Evolutionary conservation across 2,797 vertebrate species (phyloP), one percentile per base, ranked within the genome.

Genomic region (Pachyuromys duprasi): DNA sequence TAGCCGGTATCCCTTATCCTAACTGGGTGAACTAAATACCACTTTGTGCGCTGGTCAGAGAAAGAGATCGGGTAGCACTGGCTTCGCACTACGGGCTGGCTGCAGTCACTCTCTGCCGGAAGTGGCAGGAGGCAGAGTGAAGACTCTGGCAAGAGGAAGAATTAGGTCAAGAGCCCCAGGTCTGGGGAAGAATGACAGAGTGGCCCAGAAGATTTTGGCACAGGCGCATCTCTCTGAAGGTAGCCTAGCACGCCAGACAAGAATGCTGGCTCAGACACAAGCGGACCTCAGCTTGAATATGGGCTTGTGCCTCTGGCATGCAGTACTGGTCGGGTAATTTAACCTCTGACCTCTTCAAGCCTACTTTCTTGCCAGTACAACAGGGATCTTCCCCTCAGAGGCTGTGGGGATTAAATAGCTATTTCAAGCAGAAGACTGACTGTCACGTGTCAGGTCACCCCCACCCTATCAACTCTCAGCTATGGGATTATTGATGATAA

Each of bases 351-450:
- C 49, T 20, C 49, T 42, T 18, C 79, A 39, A 57, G 14, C 60
- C 92, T 28, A 24, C 78, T 78, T 89, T 92, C 49, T 69, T 17
- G n/a, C 33, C 3, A 5, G 36, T 78, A 83, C 87, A 65, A 69
- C 1, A 63, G 0, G 26, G 45, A 82, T 8, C 60, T 84, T 69
- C n/a, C n/a, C 8, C 39, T 89, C 90, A 31, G 8, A 83, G 49
- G 20, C 5, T 82, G 42, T 9, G 78, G 65, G 63, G 63, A 80
- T 91, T 94, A 45, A 8, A 55, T 13, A 95, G 67, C 22, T 72
- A 78, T 42, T 95, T 93, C 26, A 69, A 90, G 26, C 20, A 90
- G 49, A 95, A 92, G 72, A 84, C 15, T 91, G 8, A 82, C 33
- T 69, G 33, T 65, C 74, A 55, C 17, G 24, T 63, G 55, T 76